Percentiles rank a stretch among this genome's conserved stretches.
These are phyloP conservation scores for Apis florea DNA, from an alignment of 1,140 invertebrate species.

Conservation along the genomic window DNA sequence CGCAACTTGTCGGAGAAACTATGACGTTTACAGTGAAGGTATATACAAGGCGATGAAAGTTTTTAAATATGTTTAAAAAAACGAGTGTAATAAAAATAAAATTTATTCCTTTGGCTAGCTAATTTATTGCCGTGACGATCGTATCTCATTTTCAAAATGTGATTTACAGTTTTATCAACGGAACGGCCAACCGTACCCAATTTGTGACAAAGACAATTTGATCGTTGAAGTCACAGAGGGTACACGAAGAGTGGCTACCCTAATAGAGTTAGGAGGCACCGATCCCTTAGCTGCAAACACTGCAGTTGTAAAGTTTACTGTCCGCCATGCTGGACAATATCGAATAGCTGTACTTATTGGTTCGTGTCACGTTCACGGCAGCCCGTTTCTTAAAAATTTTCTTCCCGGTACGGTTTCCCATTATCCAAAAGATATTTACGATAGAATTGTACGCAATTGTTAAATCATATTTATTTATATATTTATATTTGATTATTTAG, in stretches of 20 bases:
- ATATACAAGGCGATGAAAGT: conserved; percentile 56
- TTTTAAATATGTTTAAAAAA: background rate
- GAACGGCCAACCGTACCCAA: conserved; percentile 94
- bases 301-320: conserved; percentile 94
- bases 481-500: conserved; percentile 73
- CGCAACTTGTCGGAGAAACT: conserved; percentile 92
- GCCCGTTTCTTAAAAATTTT: conserved; percentile 85
- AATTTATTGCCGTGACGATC: background rate
- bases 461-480: no score
- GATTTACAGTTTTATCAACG: conserved; percentile 90
- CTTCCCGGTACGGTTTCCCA: conserved; percentile 81
- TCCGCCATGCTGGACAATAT: conserved; percentile 93
- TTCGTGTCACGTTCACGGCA: conserved; percentile 84
- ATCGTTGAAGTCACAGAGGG: conserved; percentile 92
- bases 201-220: conserved; percentile 94
- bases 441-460: background rate
- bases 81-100: background rate
- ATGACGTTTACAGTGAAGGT: conserved; percentile 93
- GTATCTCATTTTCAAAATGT: background rate
- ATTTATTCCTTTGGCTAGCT: background rate
- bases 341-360: conserved; percentile 91
- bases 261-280: conserved; percentile 91
- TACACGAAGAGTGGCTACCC: conserved; percentile 89
- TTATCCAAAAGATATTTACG: background rate
- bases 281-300: conserved; percentile 91